Evolutionary conservation across 2,113 vertebrate genomes (phyloP).

Genomic region (Erinaceus europaeus): DNA sequence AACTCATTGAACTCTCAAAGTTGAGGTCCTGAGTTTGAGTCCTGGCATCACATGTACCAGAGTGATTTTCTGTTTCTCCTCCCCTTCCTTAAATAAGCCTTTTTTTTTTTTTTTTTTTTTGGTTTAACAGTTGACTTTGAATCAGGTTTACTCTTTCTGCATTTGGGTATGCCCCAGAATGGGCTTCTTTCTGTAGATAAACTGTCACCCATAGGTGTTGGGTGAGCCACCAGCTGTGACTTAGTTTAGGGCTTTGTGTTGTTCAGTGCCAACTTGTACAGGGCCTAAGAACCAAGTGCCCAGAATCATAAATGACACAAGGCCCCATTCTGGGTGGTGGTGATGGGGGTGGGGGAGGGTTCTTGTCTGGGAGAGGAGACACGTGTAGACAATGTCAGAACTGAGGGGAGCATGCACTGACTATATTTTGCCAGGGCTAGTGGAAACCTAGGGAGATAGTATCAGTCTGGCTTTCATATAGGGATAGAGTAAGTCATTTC

Average conservation of each 20-base stretch:
- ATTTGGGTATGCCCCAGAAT: too few relatives aligned
- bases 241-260: not conserved
- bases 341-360: too few relatives aligned
- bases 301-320: not conserved
- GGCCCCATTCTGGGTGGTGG: too few relatives aligned
- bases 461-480: not conserved
- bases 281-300: not conserved
- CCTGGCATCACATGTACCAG: too few relatives aligned
- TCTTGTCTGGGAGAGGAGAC: not conserved
- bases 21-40: too few relatives aligned
- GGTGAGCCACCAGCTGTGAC: not conserved
- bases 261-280: not conserved
- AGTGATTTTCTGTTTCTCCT: too few relatives aligned
- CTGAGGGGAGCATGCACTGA: not conserved
- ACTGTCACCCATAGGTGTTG: not conserved
- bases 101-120: not conserved
- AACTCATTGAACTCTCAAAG: too few relatives aligned
- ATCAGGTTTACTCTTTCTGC: not conserved
- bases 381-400: not conserved
- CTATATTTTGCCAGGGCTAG: not conserved
- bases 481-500: not conserved
- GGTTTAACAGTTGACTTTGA: too few relatives aligned
- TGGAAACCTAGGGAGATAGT: not conserved
- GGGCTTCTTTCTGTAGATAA: not conserved
- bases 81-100: too few relatives aligned